phyloP scores from a whole-genome alignment of 2,888 invertebrate species.

The Oxycera nigricornis region DNA sequence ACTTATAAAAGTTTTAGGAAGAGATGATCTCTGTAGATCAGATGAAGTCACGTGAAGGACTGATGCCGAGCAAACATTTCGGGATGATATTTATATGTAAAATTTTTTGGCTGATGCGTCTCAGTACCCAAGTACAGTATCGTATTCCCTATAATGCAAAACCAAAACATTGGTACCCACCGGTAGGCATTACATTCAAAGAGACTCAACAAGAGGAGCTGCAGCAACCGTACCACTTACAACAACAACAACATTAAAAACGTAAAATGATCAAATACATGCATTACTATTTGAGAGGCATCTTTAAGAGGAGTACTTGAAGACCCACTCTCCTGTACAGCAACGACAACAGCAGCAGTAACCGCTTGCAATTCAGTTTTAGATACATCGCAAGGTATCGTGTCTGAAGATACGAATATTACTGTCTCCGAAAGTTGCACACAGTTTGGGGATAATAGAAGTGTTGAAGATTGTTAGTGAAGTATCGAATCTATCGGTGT shows the following conservation, averaged over 20 bases:
- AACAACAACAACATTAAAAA: neutral
- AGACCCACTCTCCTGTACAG: conserved; percentile 27
- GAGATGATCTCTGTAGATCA: conserved; percentile 41
- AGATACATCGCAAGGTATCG: conserved; percentile 21
- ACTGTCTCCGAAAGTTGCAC: conserved; percentile 11
- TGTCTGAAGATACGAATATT: conserved; percentile 25
- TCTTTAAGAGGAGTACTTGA: conserved; percentile 38
- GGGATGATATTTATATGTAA: conserved; percentile 47
- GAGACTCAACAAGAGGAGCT: neutral
- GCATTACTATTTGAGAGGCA: conserved; percentile 38
- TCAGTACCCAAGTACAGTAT: conserved; percentile 6
- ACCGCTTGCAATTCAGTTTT: conserved; percentile 11
- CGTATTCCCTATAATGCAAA: conserved; percentile 26
- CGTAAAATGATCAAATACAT: conserved; percentile 31
- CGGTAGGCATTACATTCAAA: conserved; percentile 8
- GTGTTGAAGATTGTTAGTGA: neutral
- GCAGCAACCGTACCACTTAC: neutral
- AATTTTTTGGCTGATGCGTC: conserved; percentile 37
- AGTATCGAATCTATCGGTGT: conserved; percentile 17
- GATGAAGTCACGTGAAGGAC: conserved; percentile 44
- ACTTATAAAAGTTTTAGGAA: neutral
- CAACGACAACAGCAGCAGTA: neutral
- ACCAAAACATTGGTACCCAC: conserved; percentile 13
- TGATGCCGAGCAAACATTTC: conserved; percentile 43
- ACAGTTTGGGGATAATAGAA: conserved; percentile 30